Conservation (phyloP, 2,888 invertebrate genomes). For the Agrypnus murinus region DNA sequence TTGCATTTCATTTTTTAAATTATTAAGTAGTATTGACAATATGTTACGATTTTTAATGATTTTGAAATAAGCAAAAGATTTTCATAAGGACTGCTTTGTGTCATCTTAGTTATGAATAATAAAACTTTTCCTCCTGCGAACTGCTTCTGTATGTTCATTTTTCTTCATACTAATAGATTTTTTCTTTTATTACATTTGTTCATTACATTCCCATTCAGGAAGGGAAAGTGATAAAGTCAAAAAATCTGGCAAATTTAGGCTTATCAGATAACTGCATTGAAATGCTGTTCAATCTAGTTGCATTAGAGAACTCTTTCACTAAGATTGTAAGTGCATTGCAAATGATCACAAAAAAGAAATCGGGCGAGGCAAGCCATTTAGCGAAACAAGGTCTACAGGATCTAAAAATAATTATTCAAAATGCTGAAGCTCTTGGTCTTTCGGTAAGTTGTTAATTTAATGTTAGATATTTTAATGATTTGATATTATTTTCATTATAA, state of each 20-base stretch:
- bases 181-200: conserved; percentile 8
- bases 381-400: conserved; percentile 84
- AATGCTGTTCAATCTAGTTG: conserved; percentile 79
- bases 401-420: conserved; percentile 81
- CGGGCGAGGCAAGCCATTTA: conserved; percentile 77
- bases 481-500: conserved; percentile 5
- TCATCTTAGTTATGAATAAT: too few species aligned
- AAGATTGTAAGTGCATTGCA: conserved; percentile 78
- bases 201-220: conserved; percentile 67
- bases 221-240: conserved; percentile 79
- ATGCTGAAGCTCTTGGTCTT: conserved; percentile 84
- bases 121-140: too few species aligned
- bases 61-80: too few species aligned
- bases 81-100: too few species aligned
- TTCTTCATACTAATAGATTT: neutral
- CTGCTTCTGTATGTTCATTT: too few species aligned
- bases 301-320: conserved; percentile 77
- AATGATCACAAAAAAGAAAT: conserved; percentile 79
- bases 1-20: too few species aligned
- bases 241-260: conserved; percentile 79
- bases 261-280: conserved; percentile 80
- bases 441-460: conserved; percentile 73
- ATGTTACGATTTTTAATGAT: too few species aligned
- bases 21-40: too few species aligned
- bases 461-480: neutral